Base-by-base conservation (phyloP, 2,113 vertebrate species). In the Excalfactoria chinensis region DNA sequence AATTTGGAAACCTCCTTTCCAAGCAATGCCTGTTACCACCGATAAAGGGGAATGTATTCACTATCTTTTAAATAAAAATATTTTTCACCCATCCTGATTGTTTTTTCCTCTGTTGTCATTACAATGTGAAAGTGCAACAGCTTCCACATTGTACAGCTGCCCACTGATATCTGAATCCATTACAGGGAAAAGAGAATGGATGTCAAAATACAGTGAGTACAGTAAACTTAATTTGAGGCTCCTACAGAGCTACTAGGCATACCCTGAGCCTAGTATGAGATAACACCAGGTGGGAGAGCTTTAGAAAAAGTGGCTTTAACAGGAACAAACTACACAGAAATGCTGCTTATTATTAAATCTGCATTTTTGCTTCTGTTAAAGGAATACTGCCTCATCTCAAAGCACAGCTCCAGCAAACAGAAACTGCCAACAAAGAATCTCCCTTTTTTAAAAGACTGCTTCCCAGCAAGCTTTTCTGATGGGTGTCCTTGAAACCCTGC, bases 401-500 rank as follows among this genome's bases (percentile, higher is more conserved):
- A 80, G 53, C 51, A 48, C 20, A 73, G 64, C 34, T 69, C 73
- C 88, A 86, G 63, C 66, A 69, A 83, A 63, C 44, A 68, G 30
- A 68, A 90, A 40, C 60, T 49, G 21, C 20, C 37, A 81, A 34
- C 34, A 77, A 34, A 63, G 37, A 91, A 43, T 8, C 16, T 2
- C 15, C 30, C 6, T 14, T 82, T 68, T 35, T 10, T 53, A 81
- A 48, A 67, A 48, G 41, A 55, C 32, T 90, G 84, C 79, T 70
- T 49, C 75, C 55, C 40, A 77, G 48, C 22, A 75, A 67, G 67
- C 32, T 80, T 84, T 90, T 90, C 58, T 82, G 58, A 84, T 34
- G 41, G 23, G 2, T 28, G 70, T 53, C 88, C 90, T 94, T 94
- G 88, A 90, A 90, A 93, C 84, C 72, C 51, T 84, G 69, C 88